Base-by-base conservation (phyloP, 2,113 vertebrate species). In the Scortum barcoo region DNA sequence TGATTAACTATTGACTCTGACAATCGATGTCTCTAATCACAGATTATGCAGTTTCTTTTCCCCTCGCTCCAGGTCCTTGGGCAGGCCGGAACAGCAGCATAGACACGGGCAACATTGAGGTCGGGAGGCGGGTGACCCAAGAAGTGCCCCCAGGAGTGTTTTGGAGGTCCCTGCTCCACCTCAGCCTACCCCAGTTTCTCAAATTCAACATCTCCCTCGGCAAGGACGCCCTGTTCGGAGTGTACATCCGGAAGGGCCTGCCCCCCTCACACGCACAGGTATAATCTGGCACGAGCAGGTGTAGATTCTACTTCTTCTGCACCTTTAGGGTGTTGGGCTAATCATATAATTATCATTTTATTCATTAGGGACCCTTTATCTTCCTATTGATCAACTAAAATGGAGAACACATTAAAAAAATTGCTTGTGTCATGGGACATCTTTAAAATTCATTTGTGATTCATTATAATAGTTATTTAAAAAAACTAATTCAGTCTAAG, bases 141-240 rank as follows among this genome's bases (percentile, higher is more conserved):
- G 98, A 99, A 86, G 97, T 99, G 10, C 97, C 97, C 1, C 97
- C 98, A 0, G 98, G 97, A 17, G 95, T 99, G 62, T 99, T 99
- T 79, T 99, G 98, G 98, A 95, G 98, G 72, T 96, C 97, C 62
- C 97, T 99, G 92, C 96, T 99, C 70, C 97, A 98, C 78, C 96
- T 99, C 90, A 95, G 86, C 88, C 97, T 98, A 81, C 97, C 98
- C 4, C 98, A 99, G 92, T 99, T 99, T 93, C 94, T 99, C 78
- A 99, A 99, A 92, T 99, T 99, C 95, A 99, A 99, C 95, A 98
- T 99, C 83, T 99, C 98, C 76, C 95, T 99, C 57, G 97, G 98
- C 58, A 99, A 97, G 89, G 97, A 99, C 38, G 98, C 98, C 24
- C 96, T 99, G 82, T 99, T 99, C 4, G 98, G 98, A 50, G 97